phyloP scores from a whole-genome alignment of 2,888 invertebrate genomes.

The Mesorhabditis sp. region DNA sequence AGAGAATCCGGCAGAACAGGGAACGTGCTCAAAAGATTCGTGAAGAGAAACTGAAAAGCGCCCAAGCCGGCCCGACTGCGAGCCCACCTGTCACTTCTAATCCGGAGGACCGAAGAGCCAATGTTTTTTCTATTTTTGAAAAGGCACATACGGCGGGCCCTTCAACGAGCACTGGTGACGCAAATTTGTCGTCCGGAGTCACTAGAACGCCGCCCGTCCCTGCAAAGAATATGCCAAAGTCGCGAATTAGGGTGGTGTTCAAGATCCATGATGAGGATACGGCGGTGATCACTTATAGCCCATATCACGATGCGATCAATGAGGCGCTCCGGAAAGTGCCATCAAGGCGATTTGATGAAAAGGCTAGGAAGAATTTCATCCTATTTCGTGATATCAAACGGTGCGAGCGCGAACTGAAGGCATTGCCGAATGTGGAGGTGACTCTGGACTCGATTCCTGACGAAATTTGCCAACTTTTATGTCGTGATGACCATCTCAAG shows the following conservation, averaged over 20 bases:
- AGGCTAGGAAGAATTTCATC: not conserved
- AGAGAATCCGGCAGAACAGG: slow-evolving; percentile 30
- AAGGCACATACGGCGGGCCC: not conserved
- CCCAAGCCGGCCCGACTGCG: slow-evolving; percentile 9
- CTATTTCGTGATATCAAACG: not conserved
- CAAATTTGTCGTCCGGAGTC: not conserved
- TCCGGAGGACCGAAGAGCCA: not conserved
- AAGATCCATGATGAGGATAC: slow-evolving; percentile 3
- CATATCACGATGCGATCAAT: not conserved
- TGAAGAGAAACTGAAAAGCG: slow-evolving; percentile 19
- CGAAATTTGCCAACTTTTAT: slow-evolving; percentile 12
- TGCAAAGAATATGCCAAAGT: not conserved
- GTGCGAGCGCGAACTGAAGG: not conserved
- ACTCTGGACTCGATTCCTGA: slow-evolving; percentile 22
- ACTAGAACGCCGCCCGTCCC: not conserved
- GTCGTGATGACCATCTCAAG: not conserved
- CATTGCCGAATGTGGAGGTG: slow-evolving; percentile 21
- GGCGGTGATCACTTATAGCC: not conserved
- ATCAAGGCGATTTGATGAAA: slow-evolving; percentile 5
- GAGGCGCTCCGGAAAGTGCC: not conserved
- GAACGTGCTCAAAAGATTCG: slow-evolving; percentile 28
- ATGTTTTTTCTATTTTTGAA: not conserved
- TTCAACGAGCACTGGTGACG: not conserved
- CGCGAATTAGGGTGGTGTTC: slow-evolving; percentile 7
- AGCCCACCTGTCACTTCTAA: not conserved